phyloP scores from a whole-genome alignment of 2,113 vertebrate genomes.

The Canis aureus region DNA sequence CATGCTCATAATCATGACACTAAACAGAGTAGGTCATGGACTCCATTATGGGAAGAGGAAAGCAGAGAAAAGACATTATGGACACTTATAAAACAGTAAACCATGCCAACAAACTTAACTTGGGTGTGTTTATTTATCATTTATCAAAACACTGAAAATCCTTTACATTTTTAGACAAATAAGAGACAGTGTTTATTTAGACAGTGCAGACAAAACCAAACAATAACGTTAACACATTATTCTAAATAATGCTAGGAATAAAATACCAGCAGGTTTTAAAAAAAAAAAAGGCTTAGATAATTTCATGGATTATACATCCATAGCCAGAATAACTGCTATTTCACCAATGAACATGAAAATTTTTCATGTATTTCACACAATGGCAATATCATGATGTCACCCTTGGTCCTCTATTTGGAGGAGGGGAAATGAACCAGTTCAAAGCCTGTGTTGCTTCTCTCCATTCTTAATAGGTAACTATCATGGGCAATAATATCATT shows the following conservation, averaged over 20 bases:
- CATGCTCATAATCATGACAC: not conserved
- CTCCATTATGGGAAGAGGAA: not conserved
- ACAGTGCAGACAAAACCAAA: not conserved
- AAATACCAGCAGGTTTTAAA: not conserved
- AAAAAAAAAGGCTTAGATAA: not conserved
- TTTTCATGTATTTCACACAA: not conserved
- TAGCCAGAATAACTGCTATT: not conserved
- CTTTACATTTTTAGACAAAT: not conserved
- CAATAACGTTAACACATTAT: not conserved
- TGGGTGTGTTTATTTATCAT: not conserved
- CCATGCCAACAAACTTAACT: not conserved
- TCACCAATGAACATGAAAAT: not conserved
- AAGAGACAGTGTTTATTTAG: not conserved
- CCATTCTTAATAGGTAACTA: rapidly evolving
- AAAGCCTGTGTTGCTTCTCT: not conserved
- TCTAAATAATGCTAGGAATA: not conserved
- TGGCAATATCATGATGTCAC: not conserved
- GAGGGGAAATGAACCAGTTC: not conserved
- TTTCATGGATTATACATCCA: not conserved
- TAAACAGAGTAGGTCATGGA: not conserved
- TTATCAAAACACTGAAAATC: not conserved
- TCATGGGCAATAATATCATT: no score
- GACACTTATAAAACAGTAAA: not conserved
- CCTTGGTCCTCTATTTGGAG: not conserved
- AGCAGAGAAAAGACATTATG: not conserved